Conservation (phyloP, 2,113 vertebrate species). For the Malurus melanocephalus region DNA sequence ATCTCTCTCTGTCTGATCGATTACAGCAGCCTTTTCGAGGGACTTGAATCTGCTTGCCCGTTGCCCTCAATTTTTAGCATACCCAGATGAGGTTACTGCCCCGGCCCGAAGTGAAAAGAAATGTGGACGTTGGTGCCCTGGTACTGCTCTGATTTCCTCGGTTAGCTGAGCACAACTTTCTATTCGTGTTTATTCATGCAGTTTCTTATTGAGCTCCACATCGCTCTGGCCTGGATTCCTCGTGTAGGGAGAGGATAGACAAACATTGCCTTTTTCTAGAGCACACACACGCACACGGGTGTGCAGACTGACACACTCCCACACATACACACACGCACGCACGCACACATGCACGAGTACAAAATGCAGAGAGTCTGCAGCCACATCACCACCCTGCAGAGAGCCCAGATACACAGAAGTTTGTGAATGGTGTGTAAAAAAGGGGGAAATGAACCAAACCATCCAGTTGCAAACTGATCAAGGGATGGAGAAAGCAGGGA, state of each 20-base stretch:
- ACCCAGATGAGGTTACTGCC: constrained; percentile 43
- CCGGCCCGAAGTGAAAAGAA: constrained; percentile 49
- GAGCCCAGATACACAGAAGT: background rate
- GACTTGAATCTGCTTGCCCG: background rate
- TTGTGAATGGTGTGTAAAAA: background rate
- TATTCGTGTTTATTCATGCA: constrained; percentile 97
- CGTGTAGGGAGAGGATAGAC: constrained; percentile 45
- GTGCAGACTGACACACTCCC: background rate
- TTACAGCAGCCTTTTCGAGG: background rate
- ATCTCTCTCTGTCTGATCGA: background rate
- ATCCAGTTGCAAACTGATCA: background rate
- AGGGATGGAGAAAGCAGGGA: background rate
- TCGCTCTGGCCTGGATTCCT: constrained; percentile 74
- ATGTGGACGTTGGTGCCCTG: constrained; percentile 68
- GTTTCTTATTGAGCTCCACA: constrained; percentile 81
- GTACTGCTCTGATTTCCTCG: constrained; percentile 86
- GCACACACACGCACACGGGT: background rate
- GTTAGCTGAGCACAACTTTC: constrained; percentile 95
- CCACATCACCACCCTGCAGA: background rate
- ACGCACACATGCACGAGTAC: background rate
- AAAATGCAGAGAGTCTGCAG: background rate
- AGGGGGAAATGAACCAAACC: background rate
- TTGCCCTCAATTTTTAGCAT: constrained; percentile 59
- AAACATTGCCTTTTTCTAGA: constrained; percentile 22
- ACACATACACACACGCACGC: background rate